Evolutionary conservation across 2,888 invertebrate species (phyloP), one percentile per base, ranked within the genome.

Genomic region (Piscicola geometra): DNA sequence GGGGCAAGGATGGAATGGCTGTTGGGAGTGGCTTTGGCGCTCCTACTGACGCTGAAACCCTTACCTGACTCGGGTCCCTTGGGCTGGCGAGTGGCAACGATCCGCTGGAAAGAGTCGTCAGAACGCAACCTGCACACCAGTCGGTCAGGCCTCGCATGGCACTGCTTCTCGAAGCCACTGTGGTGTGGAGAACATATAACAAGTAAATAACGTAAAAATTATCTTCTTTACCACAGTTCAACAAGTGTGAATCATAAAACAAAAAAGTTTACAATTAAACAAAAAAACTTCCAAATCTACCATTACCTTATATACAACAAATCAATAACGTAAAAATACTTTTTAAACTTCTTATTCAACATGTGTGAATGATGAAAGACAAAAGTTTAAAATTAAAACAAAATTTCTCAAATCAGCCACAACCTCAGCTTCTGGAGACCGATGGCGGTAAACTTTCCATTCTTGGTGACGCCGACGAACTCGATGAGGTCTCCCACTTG

Each of bases 91-190:
- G 91, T 86, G 69, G 92, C 90, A 66, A 91, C 89, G 77, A 96
- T 88, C 83, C 92, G 91, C 9, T 52, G 73, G 75, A 94, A 94
- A 15, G 36, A 28, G 78, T 91, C 92, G 81, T 94, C 94, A 73
- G 93, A 92, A 81, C 94, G 92, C 81, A 95, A 88, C 80, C 94
- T 91, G 84, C 91, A 92, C 82, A 94, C 90, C 83, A 96, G 89
- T 79, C 95, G 90, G 87, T 95, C 94, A 21, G 96, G 95, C 80
- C 95, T 70, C 36, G 67, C 73, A 21, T 74, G 73, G 36, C 52
- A 73, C n/a, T 74, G 73, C 25, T 64, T 73, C 52, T 73, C 73
- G 30, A 15, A 33, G 15, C 67, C 21, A 15, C 21, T 67, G 67
- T 33, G 2, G 2, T 30, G 5, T 25, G 21, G 33, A 33, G 3